These are phyloP conservation scores for Baccha elongata DNA, from an alignment of 2,888 invertebrate species.

Conservation along the genomic window DNA sequence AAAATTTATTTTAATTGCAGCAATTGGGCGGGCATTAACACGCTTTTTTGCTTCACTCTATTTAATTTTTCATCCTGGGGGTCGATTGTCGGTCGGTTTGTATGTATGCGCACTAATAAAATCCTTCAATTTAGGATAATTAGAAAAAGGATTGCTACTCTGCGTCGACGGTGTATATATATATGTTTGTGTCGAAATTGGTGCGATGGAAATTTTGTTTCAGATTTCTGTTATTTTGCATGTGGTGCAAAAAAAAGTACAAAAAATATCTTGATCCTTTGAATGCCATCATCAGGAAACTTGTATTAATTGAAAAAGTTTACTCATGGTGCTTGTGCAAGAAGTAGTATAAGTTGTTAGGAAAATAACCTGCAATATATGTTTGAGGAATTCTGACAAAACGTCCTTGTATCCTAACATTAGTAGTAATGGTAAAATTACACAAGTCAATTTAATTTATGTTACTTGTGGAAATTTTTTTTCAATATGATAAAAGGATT, in stretches of 20 bases:
- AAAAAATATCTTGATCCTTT: constrained; percentile 31
- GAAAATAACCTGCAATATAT: constrained; percentile 49
- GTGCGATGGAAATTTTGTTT: constrained; percentile 6
- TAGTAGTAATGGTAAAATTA: constrained; percentile 36
- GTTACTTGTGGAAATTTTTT: constrained; percentile 6
- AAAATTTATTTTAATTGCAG: constrained; percentile 71
- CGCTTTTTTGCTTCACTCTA: constrained; percentile 39
- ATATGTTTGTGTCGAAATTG: background rate
- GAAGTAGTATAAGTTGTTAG: constrained; percentile 44
- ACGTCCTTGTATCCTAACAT: background rate
- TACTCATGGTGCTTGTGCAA: constrained; percentile 3
- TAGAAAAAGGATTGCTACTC: constrained; percentile 65
- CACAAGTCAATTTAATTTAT: constrained; percentile 51
- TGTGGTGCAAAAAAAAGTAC: background rate
- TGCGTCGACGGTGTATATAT: background rate
- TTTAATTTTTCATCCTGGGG: constrained; percentile 20
- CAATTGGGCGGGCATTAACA: constrained; percentile 69
- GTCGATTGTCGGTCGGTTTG: no score
- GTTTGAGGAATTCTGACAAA: background rate
- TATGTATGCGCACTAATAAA: constrained; percentile 60
- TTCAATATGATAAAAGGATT: background rate
- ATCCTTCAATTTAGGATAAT: constrained; percentile 68
- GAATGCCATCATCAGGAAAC: constrained; percentile 56
- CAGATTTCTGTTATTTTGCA: constrained; percentile 22
- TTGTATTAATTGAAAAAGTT: constrained; percentile 70